Percentiles rank a stretch among this genome's conserved stretches.
Evolutionary conservation across 2,888 invertebrate species (phyloP).

Genomic region (Harmothoe impar): DNA sequence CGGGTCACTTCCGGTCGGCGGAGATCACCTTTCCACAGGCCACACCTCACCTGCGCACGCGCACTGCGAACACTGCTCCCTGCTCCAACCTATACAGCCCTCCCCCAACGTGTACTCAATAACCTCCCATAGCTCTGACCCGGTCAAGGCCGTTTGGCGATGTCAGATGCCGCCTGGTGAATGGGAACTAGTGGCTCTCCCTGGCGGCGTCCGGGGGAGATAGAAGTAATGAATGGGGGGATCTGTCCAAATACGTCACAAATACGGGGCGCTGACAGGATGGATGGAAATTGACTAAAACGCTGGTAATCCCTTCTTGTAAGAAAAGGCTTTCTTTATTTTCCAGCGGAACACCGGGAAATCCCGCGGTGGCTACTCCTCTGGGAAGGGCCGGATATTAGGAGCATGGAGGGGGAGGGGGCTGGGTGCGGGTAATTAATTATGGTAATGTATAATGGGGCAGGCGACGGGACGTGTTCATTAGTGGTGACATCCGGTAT

Average conservation of each 20-base stretch:
- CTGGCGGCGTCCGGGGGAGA: neutral
- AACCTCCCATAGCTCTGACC: neutral
- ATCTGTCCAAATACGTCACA: neutral
- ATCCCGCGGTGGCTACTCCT: neutral
- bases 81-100: neutral
- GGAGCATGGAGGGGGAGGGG: neutral
- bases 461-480: neutral
- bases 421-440: slow-evolving; percentile 8
- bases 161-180: neutral
- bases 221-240: neutral
- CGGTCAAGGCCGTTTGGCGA: neutral
- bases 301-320: neutral
- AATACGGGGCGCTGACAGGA: neutral
- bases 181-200: neutral
- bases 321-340: slow-evolving; percentile 30
- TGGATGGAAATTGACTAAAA: slow-evolving; percentile 8
- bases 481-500: slow-evolving; percentile 8
- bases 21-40: neutral
- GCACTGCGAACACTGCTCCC: neutral
- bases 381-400: slow-evolving; percentile 23
- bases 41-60: slow-evolving; percentile 23
- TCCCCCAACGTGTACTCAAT: neutral
- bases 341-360: neutral
- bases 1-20: slow-evolving; percentile 10
- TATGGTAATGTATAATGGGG: slow-evolving; percentile 47